These are phyloP conservation scores for Leucophenga montana DNA, from an alignment of 2,888 invertebrate species.

Conservation along the genomic window DNA sequence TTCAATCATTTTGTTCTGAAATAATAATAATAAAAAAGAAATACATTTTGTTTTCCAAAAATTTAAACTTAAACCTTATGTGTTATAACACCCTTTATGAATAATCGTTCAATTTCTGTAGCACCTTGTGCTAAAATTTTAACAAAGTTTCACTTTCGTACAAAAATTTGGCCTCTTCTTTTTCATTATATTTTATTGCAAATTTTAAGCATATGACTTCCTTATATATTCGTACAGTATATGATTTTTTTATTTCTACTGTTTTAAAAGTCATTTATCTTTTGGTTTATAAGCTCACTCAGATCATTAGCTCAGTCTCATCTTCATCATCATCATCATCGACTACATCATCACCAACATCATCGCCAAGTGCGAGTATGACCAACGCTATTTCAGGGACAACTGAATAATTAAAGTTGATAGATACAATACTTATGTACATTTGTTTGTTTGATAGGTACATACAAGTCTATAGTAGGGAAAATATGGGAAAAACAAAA, in stretches of 20 bases:
- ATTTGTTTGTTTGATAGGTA: too few relatives aligned
- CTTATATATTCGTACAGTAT: background rate
- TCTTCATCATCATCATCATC: background rate
- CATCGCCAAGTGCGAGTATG: conserved; percentile 6
- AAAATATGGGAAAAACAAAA: background rate
- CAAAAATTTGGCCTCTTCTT: background rate
- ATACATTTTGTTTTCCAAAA: background rate
- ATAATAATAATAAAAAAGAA: too few relatives aligned
- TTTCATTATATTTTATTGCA: background rate
- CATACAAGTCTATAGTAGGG: background rate
- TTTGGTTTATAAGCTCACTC: background rate
- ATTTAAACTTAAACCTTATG: background rate
- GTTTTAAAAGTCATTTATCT: conserved; percentile 11
- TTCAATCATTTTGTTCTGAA: too few relatives aligned
- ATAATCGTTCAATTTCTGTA: background rate
- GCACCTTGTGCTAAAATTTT: background rate
- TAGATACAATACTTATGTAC: too few relatives aligned
- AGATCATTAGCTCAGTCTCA: background rate
- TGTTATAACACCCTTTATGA: too few relatives aligned
- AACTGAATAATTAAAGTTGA: conserved; percentile 15
- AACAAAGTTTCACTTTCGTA: conserved; percentile 19
- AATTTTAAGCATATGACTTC: conserved; percentile 6
- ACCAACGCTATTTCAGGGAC: conserved; percentile 12
- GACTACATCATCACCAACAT: background rate
- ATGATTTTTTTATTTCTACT: background rate